These are phyloP conservation scores for Pipa parva DNA, from an alignment of 2,113 vertebrate genomes.

Conservation along the genomic window DNA sequence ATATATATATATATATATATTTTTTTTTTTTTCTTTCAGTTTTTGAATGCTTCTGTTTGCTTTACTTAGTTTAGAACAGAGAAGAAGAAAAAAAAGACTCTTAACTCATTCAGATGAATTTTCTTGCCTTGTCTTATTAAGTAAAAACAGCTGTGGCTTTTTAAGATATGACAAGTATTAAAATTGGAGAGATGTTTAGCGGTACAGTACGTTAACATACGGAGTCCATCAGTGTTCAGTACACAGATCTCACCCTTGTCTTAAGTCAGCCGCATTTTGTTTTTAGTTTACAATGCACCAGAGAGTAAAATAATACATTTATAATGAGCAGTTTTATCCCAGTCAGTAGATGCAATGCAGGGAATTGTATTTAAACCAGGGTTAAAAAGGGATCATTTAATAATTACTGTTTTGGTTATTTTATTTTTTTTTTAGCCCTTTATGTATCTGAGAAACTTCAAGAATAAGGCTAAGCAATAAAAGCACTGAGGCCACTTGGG, in stretches of 20 bases:
- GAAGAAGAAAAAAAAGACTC: no score
- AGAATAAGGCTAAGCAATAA: no score
- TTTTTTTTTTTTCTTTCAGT: conserved; percentile 16
- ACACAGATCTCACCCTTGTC: conserved; percentile 1
- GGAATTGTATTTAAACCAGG: not conserved
- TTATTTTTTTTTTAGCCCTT: no score
- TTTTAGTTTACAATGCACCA: conserved; percentile 28
- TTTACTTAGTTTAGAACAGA: conserved; percentile 37
- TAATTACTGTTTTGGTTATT: no score
- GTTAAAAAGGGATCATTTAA: no score
- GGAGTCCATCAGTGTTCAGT: conserved; percentile 26
- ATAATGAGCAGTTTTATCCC: not conserved
- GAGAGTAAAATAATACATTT: conserved; percentile 16
- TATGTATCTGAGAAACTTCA: no score
- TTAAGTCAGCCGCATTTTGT: conserved; percentile 20
- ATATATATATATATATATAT: no score
- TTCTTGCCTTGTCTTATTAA: conserved; percentile 39
- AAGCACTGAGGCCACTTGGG: no score
- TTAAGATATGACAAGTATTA: conserved; percentile 38
- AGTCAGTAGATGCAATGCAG: conserved; percentile 13
- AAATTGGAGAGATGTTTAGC: conserved; percentile 13
- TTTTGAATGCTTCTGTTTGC: conserved; percentile 39
- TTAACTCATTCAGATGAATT: conserved; percentile 37
- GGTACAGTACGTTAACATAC: conserved; percentile 19
- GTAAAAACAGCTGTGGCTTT: conserved; percentile 35